phyloP scores from a whole-genome alignment of 2,888 invertebrate species.

The Dicyrtoma fusca region DNA sequence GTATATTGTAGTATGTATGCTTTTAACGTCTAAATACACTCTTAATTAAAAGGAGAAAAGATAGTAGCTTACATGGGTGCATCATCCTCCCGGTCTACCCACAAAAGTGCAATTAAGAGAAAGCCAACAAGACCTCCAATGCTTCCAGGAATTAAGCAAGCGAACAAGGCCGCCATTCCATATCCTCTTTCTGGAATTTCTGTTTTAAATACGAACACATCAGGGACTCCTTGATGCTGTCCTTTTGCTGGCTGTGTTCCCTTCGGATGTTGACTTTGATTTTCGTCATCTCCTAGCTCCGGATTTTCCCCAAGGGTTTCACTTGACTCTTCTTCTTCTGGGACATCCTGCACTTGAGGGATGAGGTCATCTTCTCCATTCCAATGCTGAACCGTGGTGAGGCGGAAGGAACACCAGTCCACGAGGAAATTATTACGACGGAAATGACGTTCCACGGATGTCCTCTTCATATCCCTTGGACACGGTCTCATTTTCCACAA shows the following conservation, averaged over 20 bases:
- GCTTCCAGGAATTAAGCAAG: constrained; percentile 47
- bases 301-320: constrained; percentile 18
- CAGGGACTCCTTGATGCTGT: constrained; percentile 11
- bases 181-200: constrained; percentile 52
- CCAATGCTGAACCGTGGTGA: constrained; percentile 58
- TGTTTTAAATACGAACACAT: constrained; percentile 45
- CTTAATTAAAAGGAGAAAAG: too few relatives aligned
- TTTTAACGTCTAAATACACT: too few relatives aligned
- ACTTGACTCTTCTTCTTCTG: constrained; percentile 18
- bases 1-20: too few relatives aligned
- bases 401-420: constrained; percentile 87
- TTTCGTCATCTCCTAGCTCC: constrained; percentile 29
- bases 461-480: constrained; percentile 79
- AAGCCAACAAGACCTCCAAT: constrained; percentile 55
- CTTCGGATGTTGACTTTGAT: constrained; percentile 2
- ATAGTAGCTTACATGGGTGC: constrained; percentile 50
- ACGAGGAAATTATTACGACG: constrained; percentile 75
- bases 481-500: constrained; percentile 77
- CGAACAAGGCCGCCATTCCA: constrained; percentile 46
- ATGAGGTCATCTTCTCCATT: constrained; percentile 19
- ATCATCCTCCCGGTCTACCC: constrained; percentile 55
- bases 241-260: background rate
- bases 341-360: background rate
- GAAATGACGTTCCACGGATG: constrained; percentile 81
- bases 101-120: constrained; percentile 50